phyloP scores from a whole-genome alignment of 2,888 invertebrate species.

The Hymenopus coronatus region DNA sequence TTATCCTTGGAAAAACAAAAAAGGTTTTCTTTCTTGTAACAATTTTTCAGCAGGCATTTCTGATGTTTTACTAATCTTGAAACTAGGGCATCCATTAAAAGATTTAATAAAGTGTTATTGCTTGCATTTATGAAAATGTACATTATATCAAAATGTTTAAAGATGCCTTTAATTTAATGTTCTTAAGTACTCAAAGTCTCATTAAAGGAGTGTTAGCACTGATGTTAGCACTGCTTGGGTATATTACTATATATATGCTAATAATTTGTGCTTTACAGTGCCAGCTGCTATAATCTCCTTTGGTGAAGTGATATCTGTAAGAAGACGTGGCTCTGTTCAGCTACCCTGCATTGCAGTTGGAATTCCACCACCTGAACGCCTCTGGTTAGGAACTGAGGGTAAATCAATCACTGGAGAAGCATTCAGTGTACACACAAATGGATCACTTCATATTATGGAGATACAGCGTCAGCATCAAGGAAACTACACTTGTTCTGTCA shows the following conservation, averaged over 20 bases:
- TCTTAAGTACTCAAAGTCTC: too few relatives aligned
- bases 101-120: too few relatives aligned
- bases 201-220: too few relatives aligned
- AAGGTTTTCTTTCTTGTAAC: too few relatives aligned
- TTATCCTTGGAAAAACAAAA: too few relatives aligned
- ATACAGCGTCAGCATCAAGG: conserved; percentile 42
- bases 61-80: too few relatives aligned
- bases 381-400: conserved; percentile 37
- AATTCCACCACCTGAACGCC: conserved; percentile 37
- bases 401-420: conserved; percentile 33
- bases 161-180: too few relatives aligned
- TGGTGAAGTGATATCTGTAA: conserved; percentile 31
- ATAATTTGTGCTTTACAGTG: conserved; percentile 24
- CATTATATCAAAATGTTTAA: too few relatives aligned
- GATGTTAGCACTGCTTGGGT: too few relatives aligned
- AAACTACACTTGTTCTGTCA: conserved; percentile 44
- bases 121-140: too few relatives aligned
- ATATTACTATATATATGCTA: not conserved
- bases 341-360: conserved; percentile 36
- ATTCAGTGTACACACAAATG: conserved; percentile 37
- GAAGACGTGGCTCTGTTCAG: conserved; percentile 28
- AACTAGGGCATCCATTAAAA: too few relatives aligned
- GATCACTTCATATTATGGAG: conserved; percentile 41
- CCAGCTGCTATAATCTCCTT: conserved; percentile 37
- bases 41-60: too few relatives aligned